Conservation (phyloP, 2,113 vertebrate species). For the Stegostoma tigrinum region DNA sequence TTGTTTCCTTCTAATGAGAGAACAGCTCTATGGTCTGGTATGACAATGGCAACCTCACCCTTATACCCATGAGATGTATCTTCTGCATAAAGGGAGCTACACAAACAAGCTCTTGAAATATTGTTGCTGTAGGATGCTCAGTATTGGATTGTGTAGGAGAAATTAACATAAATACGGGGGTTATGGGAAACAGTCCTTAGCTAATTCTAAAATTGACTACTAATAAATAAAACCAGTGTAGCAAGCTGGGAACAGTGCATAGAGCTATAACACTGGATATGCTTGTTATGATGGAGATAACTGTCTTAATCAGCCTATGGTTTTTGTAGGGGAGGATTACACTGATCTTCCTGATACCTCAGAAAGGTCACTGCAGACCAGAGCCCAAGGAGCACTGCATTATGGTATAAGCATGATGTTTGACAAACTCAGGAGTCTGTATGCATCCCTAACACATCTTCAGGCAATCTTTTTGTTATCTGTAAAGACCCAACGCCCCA, state of each 20-base stretch:
- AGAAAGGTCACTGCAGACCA: neutral
- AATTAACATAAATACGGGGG: neutral
- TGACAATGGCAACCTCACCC: too few relatives aligned
- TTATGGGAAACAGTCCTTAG: neutral
- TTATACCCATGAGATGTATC: neutral
- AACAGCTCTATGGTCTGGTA: too few relatives aligned
- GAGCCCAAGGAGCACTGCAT: neutral
- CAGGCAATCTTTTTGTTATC: neutral
- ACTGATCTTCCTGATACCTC: neutral
- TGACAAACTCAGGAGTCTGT: neutral
- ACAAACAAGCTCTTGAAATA: neutral
- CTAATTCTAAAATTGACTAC: neutral
- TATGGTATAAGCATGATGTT: neutral
- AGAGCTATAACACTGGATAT: neutral
- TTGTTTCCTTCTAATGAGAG: too few relatives aligned
- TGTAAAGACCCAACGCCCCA: too few relatives aligned
- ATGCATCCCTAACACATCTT: neutral
- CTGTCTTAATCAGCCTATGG: neutral
- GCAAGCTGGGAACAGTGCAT: neutral
- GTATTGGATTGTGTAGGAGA: neutral
- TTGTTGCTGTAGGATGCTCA: neutral
- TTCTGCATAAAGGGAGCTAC: neutral
- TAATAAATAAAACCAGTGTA: neutral
- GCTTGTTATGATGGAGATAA: neutral
- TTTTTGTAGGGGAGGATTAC: neutral